Evolutionary conservation across 2,113 vertebrate genomes (phyloP), one percentile per base, ranked within the genome.

Genomic region (Saguinus midas): DNA sequence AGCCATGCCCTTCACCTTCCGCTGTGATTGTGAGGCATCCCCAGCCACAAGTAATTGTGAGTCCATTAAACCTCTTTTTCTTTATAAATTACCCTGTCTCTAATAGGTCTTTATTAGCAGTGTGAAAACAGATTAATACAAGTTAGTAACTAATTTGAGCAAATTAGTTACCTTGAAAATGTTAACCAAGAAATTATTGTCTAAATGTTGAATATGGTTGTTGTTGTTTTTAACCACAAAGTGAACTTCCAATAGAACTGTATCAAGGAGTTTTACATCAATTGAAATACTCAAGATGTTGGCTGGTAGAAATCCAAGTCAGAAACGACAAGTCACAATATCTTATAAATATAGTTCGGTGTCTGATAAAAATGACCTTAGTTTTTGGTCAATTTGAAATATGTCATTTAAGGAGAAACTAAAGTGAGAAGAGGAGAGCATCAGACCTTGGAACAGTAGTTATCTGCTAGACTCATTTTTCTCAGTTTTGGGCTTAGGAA

Each of bases 121-220:
- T 5, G 12, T 64, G 61, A 64, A 64, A 32, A 64, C 27, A 64
- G 61, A 64, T 29, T 64, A 32, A 64, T 32, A 64, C 27, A 64
- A 64, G 27, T 52, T 66, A 29, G 40, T 61, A 87, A 84, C 29
- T 95, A 84, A 87, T 52, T 68, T 94, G 66, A 23, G 68, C 43
- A 73, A 83, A 79, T 18, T 93, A n/a, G 43, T 58, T 92, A 55
- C 37, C 52, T 90, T 78, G 89, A 96, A 95, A 91, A 92, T 20
- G 6, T 25, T 14, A 66, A 72, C 23, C 68, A 85, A 82, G 83
- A 89, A 89, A 73, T 76, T 12, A 72, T 37, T 81, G 45, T 23
- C 18, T 68, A 25, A 61, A 86, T 75, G 48, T 73, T 29, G 10
- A 52, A 73, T 29, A 6, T 23, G 40, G 52, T 82, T 37, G 10